Evolutionary conservation across 2,113 vertebrate genomes (phyloP).

Genomic region (Ceyx cyanopectus): DNA sequence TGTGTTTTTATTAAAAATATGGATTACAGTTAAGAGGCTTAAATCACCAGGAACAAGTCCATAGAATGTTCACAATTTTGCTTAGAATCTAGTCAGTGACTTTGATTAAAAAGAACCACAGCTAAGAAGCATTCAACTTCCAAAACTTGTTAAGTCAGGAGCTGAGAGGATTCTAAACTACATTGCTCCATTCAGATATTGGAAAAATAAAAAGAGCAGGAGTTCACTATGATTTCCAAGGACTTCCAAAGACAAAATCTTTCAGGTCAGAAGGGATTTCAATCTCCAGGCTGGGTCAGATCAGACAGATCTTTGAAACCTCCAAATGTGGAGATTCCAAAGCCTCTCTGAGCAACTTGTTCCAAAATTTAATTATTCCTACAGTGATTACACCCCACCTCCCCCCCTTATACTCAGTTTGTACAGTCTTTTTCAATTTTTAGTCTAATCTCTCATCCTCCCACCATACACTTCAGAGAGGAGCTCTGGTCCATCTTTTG

Average conservation of each 20-base stretch:
- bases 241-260: not conserved
- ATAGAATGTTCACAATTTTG: not conserved
- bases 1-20: not conserved
- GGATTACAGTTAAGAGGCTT: constrained; percentile 47
- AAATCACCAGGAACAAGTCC: not conserved
- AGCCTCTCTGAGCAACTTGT: not conserved
- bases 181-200: not conserved
- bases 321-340: not conserved
- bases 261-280: not conserved
- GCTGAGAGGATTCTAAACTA: not conserved
- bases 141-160: not conserved
- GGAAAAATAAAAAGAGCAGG: not conserved
- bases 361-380: not conserved
- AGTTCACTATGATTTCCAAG: not conserved
- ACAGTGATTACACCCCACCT: not conserved
- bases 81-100: not conserved
- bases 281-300: not conserved
- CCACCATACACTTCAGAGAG: not conserved
- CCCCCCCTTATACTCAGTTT: not conserved
- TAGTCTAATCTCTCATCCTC: not conserved
- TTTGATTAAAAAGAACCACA: not conserved
- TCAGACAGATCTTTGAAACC: not conserved
- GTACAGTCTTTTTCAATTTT: not conserved
- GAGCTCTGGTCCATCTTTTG: not conserved
- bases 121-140: not conserved